These are phyloP conservation scores for Chrysomela aeneicollis DNA, from an alignment of 2,888 invertebrate genomes.

Conservation along the genomic window DNA sequence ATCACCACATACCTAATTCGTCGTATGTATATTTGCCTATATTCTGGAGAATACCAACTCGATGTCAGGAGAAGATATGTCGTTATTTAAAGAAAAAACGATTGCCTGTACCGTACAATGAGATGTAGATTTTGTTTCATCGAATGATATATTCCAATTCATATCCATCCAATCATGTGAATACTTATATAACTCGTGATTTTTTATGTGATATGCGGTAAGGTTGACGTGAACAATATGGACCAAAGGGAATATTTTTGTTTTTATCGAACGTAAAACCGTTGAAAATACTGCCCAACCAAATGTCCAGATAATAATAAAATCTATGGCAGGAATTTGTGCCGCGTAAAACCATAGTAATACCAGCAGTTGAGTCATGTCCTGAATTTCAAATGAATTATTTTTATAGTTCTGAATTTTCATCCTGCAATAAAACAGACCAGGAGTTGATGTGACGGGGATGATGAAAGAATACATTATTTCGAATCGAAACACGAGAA, in stretches of 20 bases:
- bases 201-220: neutral
- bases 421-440: neutral
- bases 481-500: too few species aligned
- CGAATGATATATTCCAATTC: too few species aligned
- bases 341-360: slow-evolving; percentile 10
- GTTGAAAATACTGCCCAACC: slow-evolving; percentile 12
- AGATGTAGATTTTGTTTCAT: too few species aligned
- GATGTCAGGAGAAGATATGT: too few species aligned
- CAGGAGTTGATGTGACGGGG: too few species aligned
- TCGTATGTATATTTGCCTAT: too few species aligned
- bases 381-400: neutral
- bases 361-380: neutral
- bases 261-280: slow-evolving; percentile 2
- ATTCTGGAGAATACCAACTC: too few species aligned
- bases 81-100: too few species aligned
- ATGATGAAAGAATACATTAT: too few species aligned
- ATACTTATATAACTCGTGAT: neutral
- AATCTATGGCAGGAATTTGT: slow-evolving; percentile 22
- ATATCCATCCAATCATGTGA: neutral
- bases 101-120: too few species aligned
- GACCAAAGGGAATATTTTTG: neutral
- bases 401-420: neutral
- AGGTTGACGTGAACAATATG: neutral
- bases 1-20: too few species aligned
- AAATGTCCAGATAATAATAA: slow-evolving; percentile 28